Evolutionary conservation across 92 coral and sea anemone genomes (phyloP).

Genomic region (Epizoanthus stellaris): DNA sequence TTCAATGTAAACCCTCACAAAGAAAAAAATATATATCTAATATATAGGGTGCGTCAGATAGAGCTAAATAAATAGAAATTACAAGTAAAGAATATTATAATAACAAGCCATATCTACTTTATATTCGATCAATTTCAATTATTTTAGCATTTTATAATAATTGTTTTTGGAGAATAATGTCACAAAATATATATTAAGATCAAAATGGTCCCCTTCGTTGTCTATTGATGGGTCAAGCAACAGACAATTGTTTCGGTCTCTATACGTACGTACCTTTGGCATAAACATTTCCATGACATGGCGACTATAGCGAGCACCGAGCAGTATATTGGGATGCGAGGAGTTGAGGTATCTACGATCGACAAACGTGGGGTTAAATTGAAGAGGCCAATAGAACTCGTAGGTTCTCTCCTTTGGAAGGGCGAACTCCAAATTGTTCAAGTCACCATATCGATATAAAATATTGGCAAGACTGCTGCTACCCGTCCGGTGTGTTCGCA

Average conservation of each 20-base stretch:
- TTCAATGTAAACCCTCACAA: too few species aligned
- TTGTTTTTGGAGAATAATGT: too few species aligned
- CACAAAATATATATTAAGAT: neutral
- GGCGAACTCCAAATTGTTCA: conserved; percentile 87
- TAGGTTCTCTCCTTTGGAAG: conserved; percentile 81
- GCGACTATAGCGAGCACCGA: conserved; percentile 70
- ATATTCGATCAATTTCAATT: too few species aligned
- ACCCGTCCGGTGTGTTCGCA: conserved; percentile 80
- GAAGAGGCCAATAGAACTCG: conserved; percentile 88
- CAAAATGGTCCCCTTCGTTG: neutral
- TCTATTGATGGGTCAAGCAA: neutral
- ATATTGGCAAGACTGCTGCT: conserved; percentile 83
- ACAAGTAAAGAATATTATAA: too few species aligned
- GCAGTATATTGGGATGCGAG: conserved; percentile 66
- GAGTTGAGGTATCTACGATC: conserved; percentile 72
- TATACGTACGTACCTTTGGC: conserved; percentile 69
- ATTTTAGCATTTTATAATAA: too few species aligned
- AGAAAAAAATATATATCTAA: too few species aligned
- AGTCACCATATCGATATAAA: conserved; percentile 91
- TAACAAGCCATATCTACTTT: too few species aligned
- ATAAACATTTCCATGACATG: conserved; percentile 73
- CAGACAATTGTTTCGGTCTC: neutral
- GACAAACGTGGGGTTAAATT: conserved; percentile 88
- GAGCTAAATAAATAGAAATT: too few species aligned
- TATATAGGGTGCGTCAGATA: too few species aligned